Base-by-base conservation (phyloP, 2,113 vertebrate genomes). In the Corydoras sp. region DNA sequence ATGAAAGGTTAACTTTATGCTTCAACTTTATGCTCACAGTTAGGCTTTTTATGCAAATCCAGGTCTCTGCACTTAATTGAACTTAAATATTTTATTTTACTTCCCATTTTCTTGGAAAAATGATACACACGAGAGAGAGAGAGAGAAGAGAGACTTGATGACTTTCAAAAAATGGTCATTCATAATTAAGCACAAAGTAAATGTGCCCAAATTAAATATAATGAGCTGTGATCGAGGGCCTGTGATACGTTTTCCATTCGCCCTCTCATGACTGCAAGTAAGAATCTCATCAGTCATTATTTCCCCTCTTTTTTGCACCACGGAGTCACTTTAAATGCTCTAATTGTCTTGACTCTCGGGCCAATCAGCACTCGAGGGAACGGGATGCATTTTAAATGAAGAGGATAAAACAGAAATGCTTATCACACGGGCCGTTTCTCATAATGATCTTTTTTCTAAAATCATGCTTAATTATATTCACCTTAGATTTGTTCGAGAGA, bases 141-240 rank as follows among this genome's bases (percentile, higher is more conserved):
- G 18, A 24, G 18, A 24, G 18, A n/a, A n/a, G 54, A 68, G 43
- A 13, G 30, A 48, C 24, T 31, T 65, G 58, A 69, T 62, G 60
- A 29, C 35, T 63, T 63, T 65, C 6, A 65, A 31, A 53, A 24
- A 4, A 13, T 3, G 13, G 49, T n/a, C 49, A 18, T 31, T 65
- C 12, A 53, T 53, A 53, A 53, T 53, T 53, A 53, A 53, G 5
- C 10, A 53, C 51, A 12, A 53, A 53, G 51, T 53, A 53, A 53
- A 10, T 53, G 51, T 53, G 10, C 51, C 51, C 51, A 53, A 53
- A 53, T 53, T 53, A 53, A 53, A 53, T 53, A 53, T 53, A 53
- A 53, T 53, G 51, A 56, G 54, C 54, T 56, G 54, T 56, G 54
- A n/a, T 56, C 15, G 54, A 56, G 15, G 13, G 54, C 54, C 12